A percentile compares a stretch with the other conserved stretches of the same genome.
Evolutionary conservation across 1,140 invertebrate genomes (phyloP).

Genomic region (Dinoponera quadriceps): DNA sequence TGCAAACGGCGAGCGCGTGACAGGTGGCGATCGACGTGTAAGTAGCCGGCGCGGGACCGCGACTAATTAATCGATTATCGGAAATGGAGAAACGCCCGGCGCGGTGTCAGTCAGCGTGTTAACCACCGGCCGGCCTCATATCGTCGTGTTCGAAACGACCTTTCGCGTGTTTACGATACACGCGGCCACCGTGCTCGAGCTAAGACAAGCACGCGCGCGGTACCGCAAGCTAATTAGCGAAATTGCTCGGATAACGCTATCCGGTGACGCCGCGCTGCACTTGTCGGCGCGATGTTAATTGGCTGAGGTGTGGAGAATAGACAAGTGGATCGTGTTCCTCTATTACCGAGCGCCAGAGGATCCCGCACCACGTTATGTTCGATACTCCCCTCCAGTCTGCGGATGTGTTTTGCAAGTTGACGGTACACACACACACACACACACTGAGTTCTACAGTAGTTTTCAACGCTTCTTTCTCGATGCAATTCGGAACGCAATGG

Average conservation of each 20-base stretch:
- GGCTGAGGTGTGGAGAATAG: background rate
- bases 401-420: no score
- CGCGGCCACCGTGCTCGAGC: constrained; percentile 17
- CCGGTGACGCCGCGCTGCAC: background rate
- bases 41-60: constrained; percentile 32
- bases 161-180: constrained; percentile 20
- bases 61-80: constrained; percentile 68
- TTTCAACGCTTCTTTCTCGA: no score
- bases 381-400: background rate
- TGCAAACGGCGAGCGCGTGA: constrained; percentile 3
- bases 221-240: constrained; percentile 63
- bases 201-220: constrained; percentile 24
- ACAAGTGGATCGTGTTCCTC: background rate
- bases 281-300: constrained; percentile 24
- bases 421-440: no score
- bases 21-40: background rate
- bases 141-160: constrained; percentile 57
- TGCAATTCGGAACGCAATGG: no score
- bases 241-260: constrained; percentile 66
- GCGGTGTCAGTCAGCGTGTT: constrained; percentile 42
- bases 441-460: no score
- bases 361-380: background rate
- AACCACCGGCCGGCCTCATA: constrained; percentile 25
- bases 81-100: constrained; percentile 24
- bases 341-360: background rate